Evolutionary conservation across 2,113 vertebrate species (phyloP).

Genomic region (Xiphophorus couchianus): DNA sequence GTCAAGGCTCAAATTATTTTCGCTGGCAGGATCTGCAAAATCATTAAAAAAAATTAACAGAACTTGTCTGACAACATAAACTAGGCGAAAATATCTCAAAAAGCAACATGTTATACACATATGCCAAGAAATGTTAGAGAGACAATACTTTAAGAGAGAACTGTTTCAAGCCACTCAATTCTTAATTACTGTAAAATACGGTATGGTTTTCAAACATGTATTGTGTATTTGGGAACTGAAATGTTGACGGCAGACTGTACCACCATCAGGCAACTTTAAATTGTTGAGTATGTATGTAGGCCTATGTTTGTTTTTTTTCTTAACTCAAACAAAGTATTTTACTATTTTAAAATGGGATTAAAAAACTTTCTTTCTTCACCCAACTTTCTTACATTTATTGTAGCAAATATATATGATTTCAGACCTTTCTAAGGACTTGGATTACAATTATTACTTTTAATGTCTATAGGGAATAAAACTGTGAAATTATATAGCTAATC

Average conservation of each 20-base stretch:
- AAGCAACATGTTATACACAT: background rate
- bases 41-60: too few species aligned
- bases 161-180: background rate
- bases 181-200: background rate
- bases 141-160: background rate
- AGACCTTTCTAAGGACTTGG: background rate
- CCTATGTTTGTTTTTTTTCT: background rate
- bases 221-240: too few species aligned
- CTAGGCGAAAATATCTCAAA: background rate
- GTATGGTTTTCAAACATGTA: background rate
- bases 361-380: background rate
- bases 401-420: background rate
- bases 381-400: background rate
- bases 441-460: background rate
- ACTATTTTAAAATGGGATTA: background rate
- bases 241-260: too few species aligned
- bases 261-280: too few species aligned
- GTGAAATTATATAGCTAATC: background rate
- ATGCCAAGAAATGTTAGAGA: background rate
- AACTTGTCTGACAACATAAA: too few species aligned
- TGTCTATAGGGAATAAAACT: background rate
- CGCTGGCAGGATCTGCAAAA: too few species aligned
- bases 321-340: background rate
- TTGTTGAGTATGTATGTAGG: background rate
- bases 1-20: too few species aligned